A percentile compares a stretch with the other conserved stretches of the same genome.
Conservation (phyloP, 2,113 vertebrate species). For the Psittacula cyanocephala region DNA sequence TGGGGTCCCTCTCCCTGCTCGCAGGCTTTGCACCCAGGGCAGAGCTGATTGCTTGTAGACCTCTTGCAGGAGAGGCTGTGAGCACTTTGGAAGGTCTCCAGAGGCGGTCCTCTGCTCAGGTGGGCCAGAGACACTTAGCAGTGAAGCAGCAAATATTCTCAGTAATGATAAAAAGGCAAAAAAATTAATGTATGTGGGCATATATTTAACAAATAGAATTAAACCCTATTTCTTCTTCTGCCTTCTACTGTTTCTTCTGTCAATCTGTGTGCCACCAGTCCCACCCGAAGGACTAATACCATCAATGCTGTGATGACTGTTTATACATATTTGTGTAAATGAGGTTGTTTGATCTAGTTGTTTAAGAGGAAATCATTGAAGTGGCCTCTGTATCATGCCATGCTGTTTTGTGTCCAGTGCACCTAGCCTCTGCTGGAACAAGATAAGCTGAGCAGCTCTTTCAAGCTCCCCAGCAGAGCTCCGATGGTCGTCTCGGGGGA, state of each 20-base stretch:
- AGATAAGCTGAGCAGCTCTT: constrained; percentile 24
- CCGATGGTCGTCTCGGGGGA: neutral
- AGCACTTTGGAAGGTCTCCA: neutral
- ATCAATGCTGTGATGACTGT: neutral
- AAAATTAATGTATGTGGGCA: neutral
- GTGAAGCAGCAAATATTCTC: neutral
- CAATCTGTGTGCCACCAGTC: neutral
- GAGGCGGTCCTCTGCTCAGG: neutral
- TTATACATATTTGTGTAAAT: neutral
- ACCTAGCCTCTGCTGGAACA: constrained; percentile 25
- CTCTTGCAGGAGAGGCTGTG: neutral
- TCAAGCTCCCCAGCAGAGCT: constrained; percentile 13
- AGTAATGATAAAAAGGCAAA: neutral
- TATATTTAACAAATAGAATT: neutral
- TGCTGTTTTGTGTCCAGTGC: neutral
- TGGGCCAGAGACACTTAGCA: neutral
- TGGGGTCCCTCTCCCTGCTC: neutral
- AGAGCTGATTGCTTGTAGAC: neutral
- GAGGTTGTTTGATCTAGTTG: neutral
- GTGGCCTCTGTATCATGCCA: neutral
- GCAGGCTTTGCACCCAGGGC: neutral
- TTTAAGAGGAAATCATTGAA: neutral
- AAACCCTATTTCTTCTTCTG: neutral
- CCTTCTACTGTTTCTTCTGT: neutral
- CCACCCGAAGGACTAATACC: neutral